Percentiles rank a stretch among this genome's conserved stretches.
phyloP scores from a whole-genome alignment of 1,140 invertebrate species.

The Polyergus mexicanus region DNA sequence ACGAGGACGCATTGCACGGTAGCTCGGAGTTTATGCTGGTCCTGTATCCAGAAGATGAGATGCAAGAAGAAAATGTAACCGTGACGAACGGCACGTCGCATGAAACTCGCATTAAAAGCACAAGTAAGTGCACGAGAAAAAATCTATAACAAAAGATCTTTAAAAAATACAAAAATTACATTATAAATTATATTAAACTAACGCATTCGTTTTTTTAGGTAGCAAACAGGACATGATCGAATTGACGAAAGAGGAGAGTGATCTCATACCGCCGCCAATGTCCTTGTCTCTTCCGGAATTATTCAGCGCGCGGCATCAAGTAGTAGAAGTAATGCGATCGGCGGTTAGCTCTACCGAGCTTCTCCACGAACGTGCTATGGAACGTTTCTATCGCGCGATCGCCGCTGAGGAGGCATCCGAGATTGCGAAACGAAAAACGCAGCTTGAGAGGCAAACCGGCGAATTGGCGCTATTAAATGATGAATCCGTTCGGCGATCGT shows the following conservation, averaged over 20 bases:
- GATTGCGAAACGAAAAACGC: constrained; percentile 79
- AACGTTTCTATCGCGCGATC: constrained; percentile 91
- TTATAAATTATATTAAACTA: background rate
- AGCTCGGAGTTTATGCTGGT: constrained; percentile 94
- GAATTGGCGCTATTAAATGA: constrained; percentile 73
- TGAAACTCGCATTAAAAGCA: background rate
- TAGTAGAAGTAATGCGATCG: constrained; percentile 87
- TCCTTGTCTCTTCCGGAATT: constrained; percentile 93
- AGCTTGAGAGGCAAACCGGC: constrained; percentile 78
- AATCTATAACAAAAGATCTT: background rate
- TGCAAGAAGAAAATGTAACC: constrained; percentile 6
- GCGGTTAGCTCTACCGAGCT: constrained; percentile 94
- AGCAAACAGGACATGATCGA: constrained; percentile 5
- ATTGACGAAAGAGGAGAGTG: constrained; percentile 85
- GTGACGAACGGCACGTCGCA: background rate
- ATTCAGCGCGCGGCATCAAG: constrained; percentile 85
- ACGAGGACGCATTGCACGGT: constrained; percentile 83
- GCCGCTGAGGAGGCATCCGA: constrained; percentile 89
- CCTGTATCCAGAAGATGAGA: constrained; percentile 89
- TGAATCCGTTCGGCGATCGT: constrained; percentile 70
- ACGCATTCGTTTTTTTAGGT: constrained; percentile 12
- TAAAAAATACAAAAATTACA: background rate
- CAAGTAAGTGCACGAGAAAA: constrained; percentile 6
- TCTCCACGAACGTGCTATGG: constrained; percentile 92
- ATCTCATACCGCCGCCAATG: constrained; percentile 90